phyloP scores from a whole-genome alignment of 2,888 invertebrate species.

The Mantis religiosa region DNA sequence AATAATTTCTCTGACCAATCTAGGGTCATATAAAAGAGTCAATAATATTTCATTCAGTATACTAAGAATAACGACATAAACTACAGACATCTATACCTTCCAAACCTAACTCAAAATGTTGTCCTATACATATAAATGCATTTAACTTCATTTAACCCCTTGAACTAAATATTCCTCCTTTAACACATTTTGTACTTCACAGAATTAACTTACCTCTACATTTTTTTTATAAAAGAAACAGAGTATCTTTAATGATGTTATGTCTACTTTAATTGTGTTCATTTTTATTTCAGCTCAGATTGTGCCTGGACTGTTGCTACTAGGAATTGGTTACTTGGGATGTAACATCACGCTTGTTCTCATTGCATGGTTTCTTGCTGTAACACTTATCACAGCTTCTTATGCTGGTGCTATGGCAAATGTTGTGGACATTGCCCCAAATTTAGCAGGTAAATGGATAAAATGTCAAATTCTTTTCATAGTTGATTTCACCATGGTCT shows the following conservation, averaged over 20 bases:
- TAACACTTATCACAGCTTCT: slow-evolving; percentile 65
- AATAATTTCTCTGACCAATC: too few species aligned
- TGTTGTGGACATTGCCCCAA: slow-evolving; percentile 74
- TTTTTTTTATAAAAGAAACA: not conserved
- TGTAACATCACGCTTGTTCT: slow-evolving; percentile 55
- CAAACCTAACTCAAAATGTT: too few species aligned
- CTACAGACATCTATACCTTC: too few species aligned
- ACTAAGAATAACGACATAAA: too few species aligned
- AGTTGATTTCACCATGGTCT: too few species aligned
- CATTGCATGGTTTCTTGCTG: slow-evolving; percentile 63
- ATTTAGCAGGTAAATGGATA: slow-evolving; percentile 57
- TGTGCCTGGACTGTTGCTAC: slow-evolving; percentile 60
- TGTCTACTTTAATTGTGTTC: not conserved
- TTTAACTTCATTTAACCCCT: not conserved
- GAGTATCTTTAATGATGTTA: too few species aligned
- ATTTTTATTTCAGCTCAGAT: slow-evolving; percentile 54
- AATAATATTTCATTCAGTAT: too few species aligned
- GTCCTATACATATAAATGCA: not conserved
- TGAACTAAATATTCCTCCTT: not conserved
- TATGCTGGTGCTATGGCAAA: slow-evolving; percentile 74
- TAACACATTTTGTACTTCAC: too few species aligned
- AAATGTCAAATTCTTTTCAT: not conserved
- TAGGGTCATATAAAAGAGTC: too few species aligned
- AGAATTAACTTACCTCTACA: not conserved
- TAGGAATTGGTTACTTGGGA: slow-evolving; percentile 61